Base-by-base conservation (phyloP, 1,140 invertebrate genomes). In the Bombus sylvicola region DNA sequence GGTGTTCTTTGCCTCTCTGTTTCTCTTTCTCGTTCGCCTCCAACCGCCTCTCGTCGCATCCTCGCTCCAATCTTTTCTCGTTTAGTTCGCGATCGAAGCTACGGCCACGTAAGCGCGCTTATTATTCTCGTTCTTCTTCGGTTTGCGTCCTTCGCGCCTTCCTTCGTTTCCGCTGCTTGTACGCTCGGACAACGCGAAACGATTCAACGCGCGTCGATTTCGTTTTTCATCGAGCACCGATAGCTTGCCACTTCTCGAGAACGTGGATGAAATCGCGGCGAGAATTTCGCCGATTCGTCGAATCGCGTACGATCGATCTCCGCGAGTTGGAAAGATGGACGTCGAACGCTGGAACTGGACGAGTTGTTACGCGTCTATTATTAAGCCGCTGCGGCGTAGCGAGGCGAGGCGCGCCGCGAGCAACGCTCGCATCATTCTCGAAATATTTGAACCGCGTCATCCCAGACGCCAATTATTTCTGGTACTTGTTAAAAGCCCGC, bases 401-500 rank as follows among this genome's bases (percentile, higher is more conserved):
- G 47, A 53, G 3, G 47, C 64, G n/a, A 18, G n/a, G 15, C 22
- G 34, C 75, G 53, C 72, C 66, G 22, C 76, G 31, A 72, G 62
- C 73, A 69, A 83, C 57, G 47, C 62, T 83, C 34, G 81, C 64
- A 77, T 77, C 81, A 83, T 83, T 83, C 81, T 77, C 34, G 73
- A 77, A 83, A 77, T 83, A 83, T 83, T 83, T 83, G 12, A 53
- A 57, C 74, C 47, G 39, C 82, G 82, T 83, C 47, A 83, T 83
- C 62, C 25, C 37, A 57, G 64, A 83, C 82, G 37, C 68, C 86
- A 88, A 85, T 74, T 88, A 87, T 87, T 73, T 72, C 79, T 81
- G 71, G 57, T 72, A 82, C 88, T 85, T 82, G 88, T 89, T 88
- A 88, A 91, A 90, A 74, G 83, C 87, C 78, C 83, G 85, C 75